Percentiles rank a stretch among this genome's conserved stretches.
Evolutionary conservation across 2,888 invertebrate genomes (phyloP).

Genomic region (Pegoplata infirma): DNA sequence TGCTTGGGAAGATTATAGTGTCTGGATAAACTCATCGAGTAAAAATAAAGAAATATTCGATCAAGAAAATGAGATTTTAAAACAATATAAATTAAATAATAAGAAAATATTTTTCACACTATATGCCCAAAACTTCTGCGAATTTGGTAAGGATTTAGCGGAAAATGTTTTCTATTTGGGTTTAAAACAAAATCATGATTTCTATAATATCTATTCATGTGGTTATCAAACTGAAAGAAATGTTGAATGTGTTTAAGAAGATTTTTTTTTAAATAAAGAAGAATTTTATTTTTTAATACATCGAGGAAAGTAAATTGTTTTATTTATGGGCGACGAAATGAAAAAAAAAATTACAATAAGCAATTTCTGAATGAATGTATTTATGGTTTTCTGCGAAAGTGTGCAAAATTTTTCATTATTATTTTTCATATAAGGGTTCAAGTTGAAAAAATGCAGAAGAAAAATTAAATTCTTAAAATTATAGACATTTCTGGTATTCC

Average conservation of each 20-base stretch:
- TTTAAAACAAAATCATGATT: conserved; percentile 71
- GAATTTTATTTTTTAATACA: too few species aligned
- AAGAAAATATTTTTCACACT: conserved; percentile 73
- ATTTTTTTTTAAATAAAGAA: neutral
- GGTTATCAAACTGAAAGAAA: conserved; percentile 67
- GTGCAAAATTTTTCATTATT: too few species aligned
- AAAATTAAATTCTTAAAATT: too few species aligned
- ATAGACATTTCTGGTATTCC: too few species aligned
- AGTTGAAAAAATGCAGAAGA: too few species aligned
- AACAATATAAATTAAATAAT: conserved; percentile 69
- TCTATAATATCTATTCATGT: conserved; percentile 71
- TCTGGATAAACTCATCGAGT: conserved; percentile 67
- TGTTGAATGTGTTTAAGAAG: conserved; percentile 32
- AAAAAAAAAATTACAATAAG: too few species aligned
- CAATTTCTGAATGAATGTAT: too few species aligned
- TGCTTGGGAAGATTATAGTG: conserved; percentile 71
- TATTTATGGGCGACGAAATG: too few species aligned
- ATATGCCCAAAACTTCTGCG: conserved; percentile 75
- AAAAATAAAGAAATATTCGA: conserved; percentile 69
- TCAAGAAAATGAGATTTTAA: conserved; percentile 72
- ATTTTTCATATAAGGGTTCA: too few species aligned
- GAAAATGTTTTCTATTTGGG: conserved; percentile 75
- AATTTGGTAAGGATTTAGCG: conserved; percentile 74
- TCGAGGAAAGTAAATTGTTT: too few species aligned
- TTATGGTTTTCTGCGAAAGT: too few species aligned